Percentiles rank a stretch among this genome's conserved stretches.
Conservation (phyloP, 2,888 invertebrate genomes). For the Cheiracanthium punctorium region DNA sequence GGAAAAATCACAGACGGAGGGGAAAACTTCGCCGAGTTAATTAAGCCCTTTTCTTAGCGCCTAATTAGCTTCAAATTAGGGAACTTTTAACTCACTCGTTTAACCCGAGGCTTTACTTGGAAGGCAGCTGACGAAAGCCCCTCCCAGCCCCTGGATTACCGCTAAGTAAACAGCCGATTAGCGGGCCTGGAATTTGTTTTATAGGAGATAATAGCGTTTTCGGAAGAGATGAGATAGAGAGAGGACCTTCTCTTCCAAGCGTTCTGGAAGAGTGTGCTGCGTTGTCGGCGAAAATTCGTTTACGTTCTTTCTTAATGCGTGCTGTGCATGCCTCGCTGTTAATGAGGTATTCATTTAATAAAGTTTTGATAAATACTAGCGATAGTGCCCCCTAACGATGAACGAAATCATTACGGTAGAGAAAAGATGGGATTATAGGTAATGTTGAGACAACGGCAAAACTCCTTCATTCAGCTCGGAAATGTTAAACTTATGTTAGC, state of each 20-base stretch:
- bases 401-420: neutral
- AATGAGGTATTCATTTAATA: slow-evolving; percentile 13
- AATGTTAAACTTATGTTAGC: no score
- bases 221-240: neutral
- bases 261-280: no score
- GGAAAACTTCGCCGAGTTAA: neutral
- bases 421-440: neutral
- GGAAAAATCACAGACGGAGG: slow-evolving; percentile 9
- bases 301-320: neutral
- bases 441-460: no score
- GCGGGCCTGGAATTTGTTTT: neutral
- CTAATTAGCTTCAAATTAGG: slow-evolving; percentile 7
- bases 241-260: no score
- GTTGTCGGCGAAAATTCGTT: neutral
- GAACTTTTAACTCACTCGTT: neutral
- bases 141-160: neutral
- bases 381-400: neutral
- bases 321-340: neutral
- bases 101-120: neutral
- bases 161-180: slow-evolving; percentile 5
- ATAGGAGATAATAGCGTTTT: neutral
- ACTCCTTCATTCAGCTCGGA: no score
- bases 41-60: slow-evolving; percentile 13
- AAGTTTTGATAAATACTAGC: neutral
- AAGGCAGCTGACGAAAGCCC: neutral